Evolutionary conservation across 2,888 invertebrate species (phyloP).

Genomic region (Erannis defoliaria): DNA sequence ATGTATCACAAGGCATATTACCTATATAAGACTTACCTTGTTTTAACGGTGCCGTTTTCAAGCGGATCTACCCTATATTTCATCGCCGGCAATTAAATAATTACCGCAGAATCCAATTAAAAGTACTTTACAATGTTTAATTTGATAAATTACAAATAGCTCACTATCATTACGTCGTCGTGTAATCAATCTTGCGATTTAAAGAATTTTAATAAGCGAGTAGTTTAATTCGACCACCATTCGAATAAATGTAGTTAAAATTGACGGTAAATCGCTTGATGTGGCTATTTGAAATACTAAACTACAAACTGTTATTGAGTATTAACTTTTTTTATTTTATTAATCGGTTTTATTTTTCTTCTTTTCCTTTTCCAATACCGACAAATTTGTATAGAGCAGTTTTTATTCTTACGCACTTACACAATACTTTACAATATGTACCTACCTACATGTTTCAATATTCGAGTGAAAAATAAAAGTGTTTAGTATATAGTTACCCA

Average conservation of each 20-base stretch:
- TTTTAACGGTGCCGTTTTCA: too few species aligned
- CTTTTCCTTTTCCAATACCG: too few species aligned
- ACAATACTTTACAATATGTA: too few species aligned
- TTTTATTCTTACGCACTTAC: not conserved
- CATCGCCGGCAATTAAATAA: not conserved
- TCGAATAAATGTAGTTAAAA: slow-evolving; percentile 21
- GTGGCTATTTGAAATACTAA: slow-evolving; percentile 8
- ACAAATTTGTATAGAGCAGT: too few species aligned
- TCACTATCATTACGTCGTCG: slow-evolving; percentile 3
- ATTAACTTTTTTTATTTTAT: too few species aligned
- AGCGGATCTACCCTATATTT: too few species aligned
- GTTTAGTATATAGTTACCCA: too few species aligned
- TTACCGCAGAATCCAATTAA: not conserved
- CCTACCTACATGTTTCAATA: too few species aligned
- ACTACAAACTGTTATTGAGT: not conserved
- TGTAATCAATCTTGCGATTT: slow-evolving; percentile 11
- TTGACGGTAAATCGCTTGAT: slow-evolving; percentile 31
- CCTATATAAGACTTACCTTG: too few species aligned
- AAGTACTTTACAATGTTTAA: slow-evolving; percentile 18
- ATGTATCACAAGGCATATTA: too few species aligned
- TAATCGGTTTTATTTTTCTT: too few species aligned
- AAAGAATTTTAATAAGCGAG: slow-evolving; percentile 16
- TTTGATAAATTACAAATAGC: slow-evolving; percentile 19
- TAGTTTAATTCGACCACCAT: slow-evolving; percentile 24
- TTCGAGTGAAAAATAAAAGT: too few species aligned